Evolutionary conservation across 2,888 invertebrate genomes (phyloP), one percentile per base, ranked within the genome.

Genomic region (Lacanobia oleracea): DNA sequence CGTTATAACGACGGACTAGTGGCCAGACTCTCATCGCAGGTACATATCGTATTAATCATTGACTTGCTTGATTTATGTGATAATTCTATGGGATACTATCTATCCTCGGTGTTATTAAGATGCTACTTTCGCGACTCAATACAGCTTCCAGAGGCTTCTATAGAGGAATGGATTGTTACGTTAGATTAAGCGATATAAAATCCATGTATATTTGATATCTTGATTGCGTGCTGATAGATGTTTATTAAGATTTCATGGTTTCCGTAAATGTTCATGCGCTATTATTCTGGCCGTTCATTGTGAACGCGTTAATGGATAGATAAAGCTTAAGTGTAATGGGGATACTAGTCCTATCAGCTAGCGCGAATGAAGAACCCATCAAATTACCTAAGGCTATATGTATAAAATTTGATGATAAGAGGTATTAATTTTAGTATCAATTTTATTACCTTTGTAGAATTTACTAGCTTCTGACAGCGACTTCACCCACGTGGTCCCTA

Each of bases 1-100:
- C 94, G 95, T 95, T 95, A 95, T 93, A 94, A 93, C 92, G 92
- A 94, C 91, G 80, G 67, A 72, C 67, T 70, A 93, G 89, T 89
- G 91, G 90, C 88, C 87, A 83, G 88, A 84, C 83, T 84, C 91
- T 91, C 90, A 90, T 93, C 92, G n/a, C n/a, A n/a, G n/a, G 91
- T 88, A 88, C 86, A 79, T 88, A 89, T 90, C 89, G 90, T 93
- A 94, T 95, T 95, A 95, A 95, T 95, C 94, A 95, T 93, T 87
- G 91, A 86, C 85, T 84, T 71, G 74, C 81, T 93, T 94, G 95
- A 95, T 95, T 95, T 95, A 95, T 95, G 94, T 91, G 91, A 93
- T 94, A 94, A 94, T 94, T 92, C 91, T 88, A 92, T 91, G 88
- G 91, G 89, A 91, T 92, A 89, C 48, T 77, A 77, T 90, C 89